These are phyloP conservation scores for Orientallactaga sibirica DNA, from an alignment of 2,797 vertebrate genomes.

Conservation along the genomic window DNA sequence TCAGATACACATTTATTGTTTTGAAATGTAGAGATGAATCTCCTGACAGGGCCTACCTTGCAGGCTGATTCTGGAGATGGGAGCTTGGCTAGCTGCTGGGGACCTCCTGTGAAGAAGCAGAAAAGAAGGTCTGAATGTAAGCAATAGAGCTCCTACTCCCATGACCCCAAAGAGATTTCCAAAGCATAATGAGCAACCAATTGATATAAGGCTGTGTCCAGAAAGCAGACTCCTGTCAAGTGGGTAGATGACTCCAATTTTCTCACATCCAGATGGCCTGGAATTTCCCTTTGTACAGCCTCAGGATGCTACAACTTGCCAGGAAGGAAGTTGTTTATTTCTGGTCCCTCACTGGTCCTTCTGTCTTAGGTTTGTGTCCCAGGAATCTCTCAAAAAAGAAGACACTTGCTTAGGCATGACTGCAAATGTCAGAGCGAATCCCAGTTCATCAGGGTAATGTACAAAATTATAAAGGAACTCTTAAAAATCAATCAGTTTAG, in stretches of 20 bases:
- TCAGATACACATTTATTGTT: neutral
- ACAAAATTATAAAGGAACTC: neutral
- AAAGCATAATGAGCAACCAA: slow-evolving; percentile 42
- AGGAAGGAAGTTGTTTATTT: slow-evolving; percentile 76
- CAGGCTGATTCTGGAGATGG: slow-evolving; percentile 92
- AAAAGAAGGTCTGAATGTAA: slow-evolving; percentile 67
- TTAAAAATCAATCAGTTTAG: neutral
- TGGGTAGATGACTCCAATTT: slow-evolving; percentile 38
- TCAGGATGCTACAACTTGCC: slow-evolving; percentile 41
- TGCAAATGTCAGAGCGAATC: neutral
- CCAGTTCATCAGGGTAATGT: neutral
- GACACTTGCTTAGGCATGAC: neutral
- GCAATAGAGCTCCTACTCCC: neutral
- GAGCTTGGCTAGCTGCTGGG: slow-evolving; percentile 93
- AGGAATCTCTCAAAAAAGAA: slow-evolving; percentile 28
- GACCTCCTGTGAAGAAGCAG: slow-evolving; percentile 92
- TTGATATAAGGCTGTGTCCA: slow-evolving; percentile 57
- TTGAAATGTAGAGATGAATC: neutral
- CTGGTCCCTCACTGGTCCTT: slow-evolving; percentile 21
- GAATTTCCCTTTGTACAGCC: slow-evolving; percentile 72
- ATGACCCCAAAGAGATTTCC: slow-evolving; percentile 19
- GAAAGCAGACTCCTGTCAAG: slow-evolving; percentile 54
- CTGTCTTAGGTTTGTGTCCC: slow-evolving; percentile 32
- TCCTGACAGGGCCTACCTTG: slow-evolving; percentile 90
- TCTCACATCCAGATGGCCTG: slow-evolving; percentile 70